Percentiles rank a stretch among this genome's conserved stretches.
phyloP scores from a whole-genome alignment of 2,113 vertebrate genomes.

The Phylloscopus trochilus region DNA sequence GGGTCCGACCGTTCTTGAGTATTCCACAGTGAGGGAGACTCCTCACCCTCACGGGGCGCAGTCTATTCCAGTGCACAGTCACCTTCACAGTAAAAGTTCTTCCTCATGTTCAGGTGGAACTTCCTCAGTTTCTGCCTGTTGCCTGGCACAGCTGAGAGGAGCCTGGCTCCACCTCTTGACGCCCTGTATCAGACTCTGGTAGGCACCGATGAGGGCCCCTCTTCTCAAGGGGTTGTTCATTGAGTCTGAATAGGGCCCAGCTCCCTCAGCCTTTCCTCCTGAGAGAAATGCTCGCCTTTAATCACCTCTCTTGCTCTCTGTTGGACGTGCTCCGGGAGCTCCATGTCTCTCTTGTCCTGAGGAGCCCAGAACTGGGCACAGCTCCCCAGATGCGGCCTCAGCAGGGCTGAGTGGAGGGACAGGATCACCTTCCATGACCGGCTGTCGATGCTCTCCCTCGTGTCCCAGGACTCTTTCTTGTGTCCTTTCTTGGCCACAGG shows the following conservation, averaged over 20 bases:
- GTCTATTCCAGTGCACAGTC: not conserved
- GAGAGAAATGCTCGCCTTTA: too few species aligned
- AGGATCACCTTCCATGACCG: fast-evolving
- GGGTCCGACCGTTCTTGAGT: too few species aligned
- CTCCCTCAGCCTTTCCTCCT: not conserved
- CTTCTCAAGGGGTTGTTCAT: fast-evolving
- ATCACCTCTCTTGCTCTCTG: too few species aligned
- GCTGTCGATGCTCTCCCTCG: not conserved
- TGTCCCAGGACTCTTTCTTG: too few species aligned
- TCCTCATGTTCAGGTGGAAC: not conserved
- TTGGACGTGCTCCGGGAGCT: not conserved
- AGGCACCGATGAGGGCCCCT: fast-evolving
- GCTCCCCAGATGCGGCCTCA: fast-evolving
- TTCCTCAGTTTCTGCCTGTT: too few species aligned
- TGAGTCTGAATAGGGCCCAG: too few species aligned
- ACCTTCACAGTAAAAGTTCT: not conserved
- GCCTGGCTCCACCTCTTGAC: not conserved
- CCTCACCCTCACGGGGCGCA: fast-evolving
- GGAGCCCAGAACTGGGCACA: not conserved
- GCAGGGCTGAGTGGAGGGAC: fast-evolving
- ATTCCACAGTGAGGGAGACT: too few species aligned
- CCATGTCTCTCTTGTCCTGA: too few species aligned
- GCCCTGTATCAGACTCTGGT: fast-evolving
- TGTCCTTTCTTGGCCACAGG: not conserved
- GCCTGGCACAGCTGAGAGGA: not conserved